phyloP scores from a whole-genome alignment of 2,113 vertebrate genomes.

The Melanerpes formicivorus region DNA sequence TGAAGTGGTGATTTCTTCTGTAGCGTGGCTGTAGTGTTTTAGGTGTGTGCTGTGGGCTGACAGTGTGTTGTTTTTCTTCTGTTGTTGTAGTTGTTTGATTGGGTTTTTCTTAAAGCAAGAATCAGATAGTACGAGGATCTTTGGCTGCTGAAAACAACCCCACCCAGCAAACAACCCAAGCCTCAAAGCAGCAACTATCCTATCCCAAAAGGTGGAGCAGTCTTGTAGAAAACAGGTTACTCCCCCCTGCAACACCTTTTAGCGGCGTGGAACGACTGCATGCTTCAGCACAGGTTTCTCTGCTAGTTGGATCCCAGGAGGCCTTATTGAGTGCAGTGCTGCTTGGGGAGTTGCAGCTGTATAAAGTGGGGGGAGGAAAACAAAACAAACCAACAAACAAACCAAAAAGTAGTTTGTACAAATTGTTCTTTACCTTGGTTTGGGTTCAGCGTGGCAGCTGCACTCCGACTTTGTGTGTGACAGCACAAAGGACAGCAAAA shows the following conservation, averaged over 20 bases:
- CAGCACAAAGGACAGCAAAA: slow-evolving; percentile 85
- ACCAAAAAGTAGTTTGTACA: slow-evolving; percentile 76
- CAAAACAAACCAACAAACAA: background rate
- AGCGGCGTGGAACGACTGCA: slow-evolving; percentile 66
- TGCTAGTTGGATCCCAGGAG: slow-evolving; percentile 91
- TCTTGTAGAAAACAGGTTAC: slow-evolving; percentile 78
- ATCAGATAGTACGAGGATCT: background rate
- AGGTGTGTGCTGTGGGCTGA: background rate
- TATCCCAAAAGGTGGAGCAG: slow-evolving; percentile 77
- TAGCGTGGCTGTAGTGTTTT: background rate
- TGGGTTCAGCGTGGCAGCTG: slow-evolving; percentile 81
- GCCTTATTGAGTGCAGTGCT: slow-evolving; percentile 79
- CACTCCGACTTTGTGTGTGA: slow-evolving; percentile 88
- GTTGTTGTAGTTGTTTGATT: background rate
- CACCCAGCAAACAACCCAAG: too few relatives aligned
- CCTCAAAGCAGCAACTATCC: slow-evolving; percentile 73
- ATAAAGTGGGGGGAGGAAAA: slow-evolving; percentile 71
- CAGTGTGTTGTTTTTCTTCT: background rate
- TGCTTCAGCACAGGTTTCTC: slow-evolving; percentile 85
- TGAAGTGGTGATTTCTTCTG: slow-evolving; percentile 21
- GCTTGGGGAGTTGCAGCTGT: slow-evolving; percentile 87
- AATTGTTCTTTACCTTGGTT: slow-evolving; percentile 83
- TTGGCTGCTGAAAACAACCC: background rate
- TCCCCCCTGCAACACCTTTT: background rate
- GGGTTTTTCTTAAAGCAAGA: background rate